Evolutionary conservation across 2,888 invertebrate species (phyloP).

Genomic region (Spatulosminthurus flaviceps): DNA sequence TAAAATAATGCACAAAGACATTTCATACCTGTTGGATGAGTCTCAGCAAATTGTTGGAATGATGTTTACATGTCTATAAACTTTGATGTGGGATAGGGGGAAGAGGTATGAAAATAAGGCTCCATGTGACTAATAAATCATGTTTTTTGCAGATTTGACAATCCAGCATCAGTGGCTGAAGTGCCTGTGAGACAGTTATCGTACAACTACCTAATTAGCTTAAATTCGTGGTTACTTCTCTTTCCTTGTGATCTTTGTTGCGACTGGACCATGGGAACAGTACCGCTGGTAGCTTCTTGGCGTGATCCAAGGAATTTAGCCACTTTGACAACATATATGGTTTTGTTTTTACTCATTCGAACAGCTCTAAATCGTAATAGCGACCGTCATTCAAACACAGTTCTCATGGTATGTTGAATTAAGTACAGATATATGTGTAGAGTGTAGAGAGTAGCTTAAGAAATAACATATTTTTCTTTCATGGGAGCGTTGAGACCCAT

Average conservation of each 20-base stretch:
- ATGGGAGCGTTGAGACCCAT: constrained; percentile 5
- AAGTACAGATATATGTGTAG: neutral
- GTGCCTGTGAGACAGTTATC: constrained; percentile 88
- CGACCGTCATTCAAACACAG: constrained; percentile 73
- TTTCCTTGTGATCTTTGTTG: constrained; percentile 74
- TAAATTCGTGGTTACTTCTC: constrained; percentile 89
- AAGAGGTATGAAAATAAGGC: too few relatives aligned
- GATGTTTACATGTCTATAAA: too few relatives aligned
- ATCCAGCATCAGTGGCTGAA: constrained; percentile 90
- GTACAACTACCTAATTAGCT: constrained; percentile 83
- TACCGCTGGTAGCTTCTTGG: constrained; percentile 83
- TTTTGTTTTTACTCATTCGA: constrained; percentile 65
- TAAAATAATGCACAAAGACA: too few relatives aligned
- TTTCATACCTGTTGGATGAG: too few relatives aligned
- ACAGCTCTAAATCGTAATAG: constrained; percentile 67
- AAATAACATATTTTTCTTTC: constrained; percentile 21
- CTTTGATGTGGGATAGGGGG: too few relatives aligned
- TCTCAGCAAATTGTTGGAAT: too few relatives aligned
- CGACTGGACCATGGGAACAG: constrained; percentile 98
- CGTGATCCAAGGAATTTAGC: constrained; percentile 82
- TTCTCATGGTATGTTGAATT: constrained; percentile 73
- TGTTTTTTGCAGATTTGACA: constrained; percentile 80
- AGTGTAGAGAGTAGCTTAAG: neutral
- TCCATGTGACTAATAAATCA: neutral
- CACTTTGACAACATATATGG: constrained; percentile 76